Conservation (phyloP, 1,140 invertebrate species). For the Bathynomus jamesi region DNA sequence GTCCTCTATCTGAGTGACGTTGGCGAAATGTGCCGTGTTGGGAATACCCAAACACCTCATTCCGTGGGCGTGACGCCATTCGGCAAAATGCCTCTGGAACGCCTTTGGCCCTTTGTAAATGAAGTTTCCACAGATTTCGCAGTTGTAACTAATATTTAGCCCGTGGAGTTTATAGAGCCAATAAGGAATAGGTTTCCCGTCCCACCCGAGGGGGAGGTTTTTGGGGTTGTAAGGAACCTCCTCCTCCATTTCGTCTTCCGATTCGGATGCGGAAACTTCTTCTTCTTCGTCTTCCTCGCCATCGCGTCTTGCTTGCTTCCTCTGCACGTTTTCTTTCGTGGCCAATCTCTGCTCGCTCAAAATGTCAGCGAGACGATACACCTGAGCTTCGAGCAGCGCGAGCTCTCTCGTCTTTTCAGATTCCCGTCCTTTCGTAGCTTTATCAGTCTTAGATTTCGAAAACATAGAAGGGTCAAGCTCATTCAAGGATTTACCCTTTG, state of each 20-base stretch:
- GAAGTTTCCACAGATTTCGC: slow-evolving; percentile 99
- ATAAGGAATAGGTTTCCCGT: slow-evolving; percentile 99
- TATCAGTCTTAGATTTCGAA: slow-evolving; percentile 67
- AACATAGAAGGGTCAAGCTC: slow-evolving; percentile 79
- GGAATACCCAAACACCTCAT: slow-evolving; percentile 98
- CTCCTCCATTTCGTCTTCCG: slow-evolving; percentile 73
- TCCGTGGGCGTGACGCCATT: slow-evolving; percentile 98
- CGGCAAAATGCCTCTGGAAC: slow-evolving; percentile 98
- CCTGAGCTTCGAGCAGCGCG: slow-evolving; percentile 42
- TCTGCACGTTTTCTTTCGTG: slow-evolving; percentile 95
- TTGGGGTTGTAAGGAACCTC: slow-evolving; percentile 98
- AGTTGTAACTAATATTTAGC: slow-evolving; percentile 96
- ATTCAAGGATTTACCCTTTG: slow-evolving; percentile 81
- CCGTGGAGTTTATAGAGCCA: slow-evolving; percentile 99
- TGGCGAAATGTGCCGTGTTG: slow-evolving; percentile 99
- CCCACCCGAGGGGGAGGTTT: slow-evolving; percentile 97
- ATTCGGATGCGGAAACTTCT: slow-evolving; percentile 76
- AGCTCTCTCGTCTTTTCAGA: slow-evolving; percentile 48
- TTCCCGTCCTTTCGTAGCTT: slow-evolving; percentile 58
- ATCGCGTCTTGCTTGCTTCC: slow-evolving; percentile 95
- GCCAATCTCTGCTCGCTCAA: slow-evolving; percentile 73
- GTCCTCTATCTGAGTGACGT: slow-evolving; percentile 98
- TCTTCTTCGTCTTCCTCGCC: slow-evolving; percentile 91
- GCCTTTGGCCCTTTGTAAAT: slow-evolving; percentile 99
- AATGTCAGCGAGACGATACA: slow-evolving; percentile 63